phyloP scores from a whole-genome alignment of 1,140 invertebrate genomes.

The Dendrolimus kikuchii region DNA sequence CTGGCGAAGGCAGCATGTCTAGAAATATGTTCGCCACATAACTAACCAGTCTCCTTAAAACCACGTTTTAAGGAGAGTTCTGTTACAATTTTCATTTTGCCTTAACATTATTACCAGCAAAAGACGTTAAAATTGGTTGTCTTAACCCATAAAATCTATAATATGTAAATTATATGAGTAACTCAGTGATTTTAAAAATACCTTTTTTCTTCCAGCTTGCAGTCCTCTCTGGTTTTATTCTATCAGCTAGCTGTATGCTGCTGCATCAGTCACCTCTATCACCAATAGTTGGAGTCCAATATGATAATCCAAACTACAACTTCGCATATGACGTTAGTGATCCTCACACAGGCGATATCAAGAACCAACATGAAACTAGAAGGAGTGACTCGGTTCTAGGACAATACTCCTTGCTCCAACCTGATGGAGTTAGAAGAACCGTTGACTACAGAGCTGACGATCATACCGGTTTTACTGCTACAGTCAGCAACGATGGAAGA shows the following conservation, averaged over 20 bases:
- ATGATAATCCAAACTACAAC: constrained; percentile 66
- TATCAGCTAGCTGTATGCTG: constrained; percentile 42
- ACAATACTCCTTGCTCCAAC: constrained; percentile 76
- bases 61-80: no score
- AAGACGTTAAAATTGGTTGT: no score
- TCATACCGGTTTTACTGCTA: constrained; percentile 45
- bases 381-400: constrained; percentile 77
- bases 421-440: constrained; percentile 77
- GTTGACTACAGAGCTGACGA: constrained; percentile 76
- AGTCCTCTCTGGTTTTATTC: constrained; percentile 34
- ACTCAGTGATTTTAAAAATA: neutral
- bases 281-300: constrained; percentile 24
- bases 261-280: constrained; percentile 39
- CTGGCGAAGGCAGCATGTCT: no score
- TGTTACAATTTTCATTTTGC: no score
- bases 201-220: constrained; percentile 30
- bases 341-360: constrained; percentile 67
- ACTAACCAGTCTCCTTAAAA: no score
- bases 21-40: no score
- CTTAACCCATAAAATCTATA: no score
- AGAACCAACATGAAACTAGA: constrained; percentile 64
- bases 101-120: no score
- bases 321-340: constrained; percentile 80
- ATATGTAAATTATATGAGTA: constrained; percentile 1
- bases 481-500: constrained; percentile 43